Percentiles rank a stretch among this genome's conserved stretches.
phyloP scores from a whole-genome alignment of 2,888 invertebrate species.

The Lithophane semibrunnea region DNA sequence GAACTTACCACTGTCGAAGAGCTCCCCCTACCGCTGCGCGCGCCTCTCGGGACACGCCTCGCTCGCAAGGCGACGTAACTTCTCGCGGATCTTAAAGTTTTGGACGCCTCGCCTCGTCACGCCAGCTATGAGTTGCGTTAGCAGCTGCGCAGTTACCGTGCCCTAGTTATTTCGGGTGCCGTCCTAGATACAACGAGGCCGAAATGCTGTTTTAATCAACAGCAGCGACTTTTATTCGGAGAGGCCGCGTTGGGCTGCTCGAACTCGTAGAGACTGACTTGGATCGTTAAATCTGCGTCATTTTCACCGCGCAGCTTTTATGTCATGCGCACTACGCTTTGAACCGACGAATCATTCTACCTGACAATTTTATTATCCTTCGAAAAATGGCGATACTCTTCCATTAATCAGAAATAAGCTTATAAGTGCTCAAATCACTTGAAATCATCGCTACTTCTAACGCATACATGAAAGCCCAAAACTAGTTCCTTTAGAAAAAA shows the following conservation, averaged over 20 bases:
- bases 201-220: conserved; percentile 87
- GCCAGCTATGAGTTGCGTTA: conserved; percentile 81
- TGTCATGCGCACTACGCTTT: conserved; percentile 37
- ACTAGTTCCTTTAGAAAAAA: conserved; percentile 12
- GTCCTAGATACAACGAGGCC: conserved; percentile 89
- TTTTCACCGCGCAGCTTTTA: conserved; percentile 62
- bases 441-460: background rate
- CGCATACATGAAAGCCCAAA: background rate
- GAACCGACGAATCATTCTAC: background rate
- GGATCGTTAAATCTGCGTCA: conserved; percentile 71
- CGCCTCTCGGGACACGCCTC: conserved; percentile 11
- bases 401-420: background rate
- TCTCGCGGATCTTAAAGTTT: conserved; percentile 67
- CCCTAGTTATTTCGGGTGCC: conserved; percentile 89
- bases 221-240: conserved; percentile 83
- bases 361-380: background rate
- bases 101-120: conserved; percentile 67
- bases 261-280: conserved; percentile 79
- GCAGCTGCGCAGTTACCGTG: conserved; percentile 87
- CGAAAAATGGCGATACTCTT: background rate
- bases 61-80: conserved; percentile 47
- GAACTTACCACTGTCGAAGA: conserved; percentile 67
- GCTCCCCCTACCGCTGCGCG: conserved; percentile 60
- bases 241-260: conserved; percentile 85
- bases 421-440: background rate